Base-by-base conservation (phyloP, 2,113 vertebrate genomes). In the Daboia siamensis region DNA sequence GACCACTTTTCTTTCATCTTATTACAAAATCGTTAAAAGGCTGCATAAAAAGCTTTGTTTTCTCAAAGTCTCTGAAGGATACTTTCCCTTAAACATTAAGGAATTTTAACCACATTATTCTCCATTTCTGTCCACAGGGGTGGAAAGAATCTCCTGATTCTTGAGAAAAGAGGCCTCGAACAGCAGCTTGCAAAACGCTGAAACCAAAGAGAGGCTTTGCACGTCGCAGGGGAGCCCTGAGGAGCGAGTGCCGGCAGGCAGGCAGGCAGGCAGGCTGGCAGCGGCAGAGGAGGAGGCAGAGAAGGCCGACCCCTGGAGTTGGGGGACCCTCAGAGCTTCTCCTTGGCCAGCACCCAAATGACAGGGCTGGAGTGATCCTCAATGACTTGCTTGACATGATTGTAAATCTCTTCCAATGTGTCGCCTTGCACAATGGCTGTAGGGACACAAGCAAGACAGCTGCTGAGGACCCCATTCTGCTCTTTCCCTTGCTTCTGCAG, bases 71-170 rank as follows among this genome's bases (percentile, higher is more conserved):
- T 97, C 95, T 96, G 96, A 97, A 98, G 98, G 97, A 98, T 98
- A 98, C 97, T 97, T 97, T 98, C 98, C 98, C 99, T 99, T 99
- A 99, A 99, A 99, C 98, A 99, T 99, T 99, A 99, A 99, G 99
- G 99, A 98, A 98, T 98, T 98, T 97, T 80, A 80, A 97, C 97
- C 97, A 95, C 98, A 97, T 96, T 97, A 98, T 98, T 98, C 98
- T 98, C 97, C 96, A 95, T 98, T 97, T 97, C 97, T 97, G 93
- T 94, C 95, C 95, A 96, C 97, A 97, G 98, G 97, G 98, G 98
- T 98, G 98, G 98, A 98, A 97, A 97, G 97, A 97, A 98, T 15
- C 97, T 96, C 95, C 97, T 97, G 95, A 96, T 95, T 95, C 96
- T 96, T 96, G 96, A 97, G 69, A 97, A 97, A 96, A 97, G 95